phyloP scores from a whole-genome alignment of 2,797 vertebrate species.

The Thunnus albacares region DNA sequence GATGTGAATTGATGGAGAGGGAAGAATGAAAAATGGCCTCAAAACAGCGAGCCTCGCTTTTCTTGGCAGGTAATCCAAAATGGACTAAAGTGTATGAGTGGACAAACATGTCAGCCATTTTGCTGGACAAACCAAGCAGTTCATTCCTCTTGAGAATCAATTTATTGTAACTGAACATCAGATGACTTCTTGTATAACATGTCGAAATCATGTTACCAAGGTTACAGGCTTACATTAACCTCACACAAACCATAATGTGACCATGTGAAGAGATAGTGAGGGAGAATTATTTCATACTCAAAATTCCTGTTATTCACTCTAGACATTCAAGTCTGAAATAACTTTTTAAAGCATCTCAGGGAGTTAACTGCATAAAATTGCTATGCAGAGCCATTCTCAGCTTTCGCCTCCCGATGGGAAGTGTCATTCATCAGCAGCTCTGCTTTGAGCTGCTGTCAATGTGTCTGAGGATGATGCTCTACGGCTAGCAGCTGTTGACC shows the following conservation, averaged over 20 bases:
- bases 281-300: conserved; percentile 39
- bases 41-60: conserved; percentile 36
- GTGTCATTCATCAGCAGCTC: conserved; percentile 54
- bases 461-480: conserved; percentile 50
- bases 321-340: conserved; percentile 48
- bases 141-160: conserved; percentile 18
- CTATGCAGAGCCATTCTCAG: conserved; percentile 42
- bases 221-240: conserved; percentile 48
- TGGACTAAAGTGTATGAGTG: conserved; percentile 8
- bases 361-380: conserved; percentile 50
- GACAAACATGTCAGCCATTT: conserved; percentile 41
- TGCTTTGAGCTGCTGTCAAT: conserved; percentile 62
- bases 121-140: conserved; percentile 17
- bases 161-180: conserved; percentile 38
- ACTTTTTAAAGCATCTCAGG: conserved; percentile 39
- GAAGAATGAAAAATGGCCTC: conserved; percentile 53
- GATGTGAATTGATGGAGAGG: conserved; percentile 52
- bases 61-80: conserved; percentile 39
- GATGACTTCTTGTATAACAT: conserved; percentile 19
- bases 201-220: conserved; percentile 43
- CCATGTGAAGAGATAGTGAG: conserved; percentile 28
- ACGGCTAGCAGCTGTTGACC: conserved; percentile 52
- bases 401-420: conserved; percentile 44
- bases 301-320: conserved; percentile 39
- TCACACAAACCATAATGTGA: conserved; percentile 47